Evolutionary conservation across 2,888 invertebrate species (phyloP).

Genomic region (Globia sparganii): DNA sequence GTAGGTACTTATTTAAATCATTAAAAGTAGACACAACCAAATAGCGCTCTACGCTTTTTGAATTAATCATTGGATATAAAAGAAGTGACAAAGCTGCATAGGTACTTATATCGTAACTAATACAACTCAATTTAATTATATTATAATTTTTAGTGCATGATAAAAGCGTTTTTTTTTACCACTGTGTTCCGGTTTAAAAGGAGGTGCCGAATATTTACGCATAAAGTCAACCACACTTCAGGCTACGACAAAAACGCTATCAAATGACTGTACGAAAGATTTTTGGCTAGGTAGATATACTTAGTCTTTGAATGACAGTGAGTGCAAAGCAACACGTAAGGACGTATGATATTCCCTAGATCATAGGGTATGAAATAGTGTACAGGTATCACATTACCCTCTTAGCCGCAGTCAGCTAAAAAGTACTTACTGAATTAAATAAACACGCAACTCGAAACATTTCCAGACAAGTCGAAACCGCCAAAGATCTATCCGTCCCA

Average conservation of each 20-base stretch:
- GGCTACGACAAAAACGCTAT: background rate
- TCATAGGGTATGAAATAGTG: background rate
- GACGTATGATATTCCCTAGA: background rate
- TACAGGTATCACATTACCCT: background rate
- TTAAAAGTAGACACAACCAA: background rate
- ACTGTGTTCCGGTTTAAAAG: background rate
- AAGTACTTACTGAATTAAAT: conserved; percentile 5
- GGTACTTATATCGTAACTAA: too few species aligned
- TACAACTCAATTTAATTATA: too few species aligned
- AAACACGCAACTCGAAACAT: conserved; percentile 2
- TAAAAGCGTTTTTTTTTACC: background rate
- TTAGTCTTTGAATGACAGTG: background rate
- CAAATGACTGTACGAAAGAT: background rate
- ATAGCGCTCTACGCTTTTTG: too few species aligned
- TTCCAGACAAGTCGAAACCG: conserved; percentile 18
- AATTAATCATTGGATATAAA: too few species aligned
- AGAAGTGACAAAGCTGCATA: too few species aligned
- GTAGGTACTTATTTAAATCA: too few species aligned
- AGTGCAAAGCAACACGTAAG: background rate
- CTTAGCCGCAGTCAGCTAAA: background rate
- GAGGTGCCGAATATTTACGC: background rate
- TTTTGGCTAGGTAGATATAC: background rate
- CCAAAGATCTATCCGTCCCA: conserved; percentile 31
- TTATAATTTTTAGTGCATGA: too few species aligned
- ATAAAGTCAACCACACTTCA: background rate